Percentiles rank a stretch among this genome's conserved stretches.
Evolutionary conservation across 2,888 invertebrate species (phyloP).

Genomic region (Callyntrura sp.): DNA sequence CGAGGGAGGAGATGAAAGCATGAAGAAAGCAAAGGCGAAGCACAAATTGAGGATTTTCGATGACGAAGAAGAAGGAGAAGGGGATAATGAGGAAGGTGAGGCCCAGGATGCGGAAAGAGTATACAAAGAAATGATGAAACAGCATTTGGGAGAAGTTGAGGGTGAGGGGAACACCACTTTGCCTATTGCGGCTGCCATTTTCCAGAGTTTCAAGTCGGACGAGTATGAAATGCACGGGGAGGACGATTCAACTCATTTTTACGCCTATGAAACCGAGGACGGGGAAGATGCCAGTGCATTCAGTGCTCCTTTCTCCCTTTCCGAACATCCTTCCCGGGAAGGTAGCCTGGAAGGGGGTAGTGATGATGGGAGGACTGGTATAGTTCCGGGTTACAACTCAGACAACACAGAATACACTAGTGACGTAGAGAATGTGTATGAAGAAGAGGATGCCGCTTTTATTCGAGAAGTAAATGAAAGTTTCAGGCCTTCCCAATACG

Average conservation of each 20-base stretch:
- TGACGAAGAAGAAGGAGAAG: constrained; percentile 25
- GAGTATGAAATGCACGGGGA: constrained; percentile 55
- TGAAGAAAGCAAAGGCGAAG: not conserved
- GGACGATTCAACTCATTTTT: constrained; percentile 84
- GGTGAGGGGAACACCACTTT: constrained; percentile 9
- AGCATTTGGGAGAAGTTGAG: not conserved
- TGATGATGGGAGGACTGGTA: constrained; percentile 48
- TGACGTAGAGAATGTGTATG: constrained; percentile 72
- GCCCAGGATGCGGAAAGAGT: not conserved
- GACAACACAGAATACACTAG: constrained; percentile 65
- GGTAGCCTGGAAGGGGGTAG: not conserved
- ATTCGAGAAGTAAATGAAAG: constrained; percentile 56
- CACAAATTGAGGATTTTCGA: not conserved
- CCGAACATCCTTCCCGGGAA: constrained; percentile 27
- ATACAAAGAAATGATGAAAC: not conserved
- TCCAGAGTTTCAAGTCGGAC: constrained; percentile 55
- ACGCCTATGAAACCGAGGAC: constrained; percentile 85
- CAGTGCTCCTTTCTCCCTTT: constrained; percentile 65
- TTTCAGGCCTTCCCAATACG: constrained; percentile 36
- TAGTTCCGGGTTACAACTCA: constrained; percentile 65
- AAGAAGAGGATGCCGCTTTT: constrained; percentile 69
- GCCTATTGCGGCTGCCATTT: constrained; percentile 40
- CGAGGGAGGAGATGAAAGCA: constrained; percentile 28
- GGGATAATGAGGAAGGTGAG: not conserved
- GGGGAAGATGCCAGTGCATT: constrained; percentile 83